Evolutionary conservation across 2,888 invertebrate genomes (phyloP), one percentile per base, ranked within the genome.

Genomic region (Rapana venosa): DNA sequence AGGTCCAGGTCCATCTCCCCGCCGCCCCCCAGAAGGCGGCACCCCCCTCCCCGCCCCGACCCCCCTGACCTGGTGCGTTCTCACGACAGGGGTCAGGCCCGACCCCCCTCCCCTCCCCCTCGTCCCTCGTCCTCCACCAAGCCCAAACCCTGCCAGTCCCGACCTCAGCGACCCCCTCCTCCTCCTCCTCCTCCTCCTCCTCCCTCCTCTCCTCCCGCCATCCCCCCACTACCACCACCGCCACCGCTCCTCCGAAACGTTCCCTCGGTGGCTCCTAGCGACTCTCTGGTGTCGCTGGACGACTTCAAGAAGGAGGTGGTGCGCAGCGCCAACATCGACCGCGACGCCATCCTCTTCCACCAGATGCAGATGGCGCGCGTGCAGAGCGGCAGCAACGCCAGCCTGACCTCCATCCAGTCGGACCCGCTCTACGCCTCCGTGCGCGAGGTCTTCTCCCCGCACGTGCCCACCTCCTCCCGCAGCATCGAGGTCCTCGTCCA

Each of bases 401-500:
- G 94, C 89, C 93, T 95, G 36, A 94, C 93, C 87, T 94, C 95
- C 4, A 93, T 93, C 30, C 94, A 95, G 91, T 95, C 95, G 30
- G 94, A 94, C 36, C 94, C 94, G 0, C 92, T 93, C 56, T 93
- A 93, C 89, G 91, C 92, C 13, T 93, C 94, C 1, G 90, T 90
- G 22, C 93, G 92, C 88, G 93, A 94, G 74, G 90, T 93, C 6
- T 87, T 89, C 20, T 91, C 89, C 26, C 87, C 88, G 15, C 91
- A 90, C 1, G 88, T 15, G 92, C 92, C 35, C 2, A 91, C 94
- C n/a, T 93, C 94, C 1, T 94, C 94, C 66, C 94, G 94, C 84
- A 95, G 95, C 88, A 95, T 95, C 87, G 95, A 95, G 90, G 95
- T 95, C 8, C 91, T 95, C 15, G 92, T 95, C 47, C 93, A 94